Evolutionary conservation across 2,888 invertebrate species (phyloP).

Genomic region (Dasypogon diadema): DNA sequence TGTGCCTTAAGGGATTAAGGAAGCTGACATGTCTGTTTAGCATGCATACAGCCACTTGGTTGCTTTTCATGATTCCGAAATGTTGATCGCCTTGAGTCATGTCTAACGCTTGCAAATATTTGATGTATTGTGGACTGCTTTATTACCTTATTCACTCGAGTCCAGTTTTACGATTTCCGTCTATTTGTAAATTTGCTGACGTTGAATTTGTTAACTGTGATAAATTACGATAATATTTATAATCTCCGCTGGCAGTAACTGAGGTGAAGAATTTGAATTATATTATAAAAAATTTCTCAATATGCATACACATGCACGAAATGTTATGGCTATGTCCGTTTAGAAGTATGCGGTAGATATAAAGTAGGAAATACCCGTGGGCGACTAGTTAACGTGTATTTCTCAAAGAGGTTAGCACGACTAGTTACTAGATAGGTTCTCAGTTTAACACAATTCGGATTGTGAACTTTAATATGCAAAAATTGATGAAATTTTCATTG

Average conservation of each 20-base stretch:
- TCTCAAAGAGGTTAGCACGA: too few relatives aligned
- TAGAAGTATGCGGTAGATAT: too few relatives aligned
- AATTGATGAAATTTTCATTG: too few relatives aligned
- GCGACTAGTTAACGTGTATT: too few relatives aligned
- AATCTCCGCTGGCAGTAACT: not conserved
- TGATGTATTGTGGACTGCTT: constrained; percentile 21
- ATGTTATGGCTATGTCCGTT: too few relatives aligned
- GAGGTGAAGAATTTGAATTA: not conserved
- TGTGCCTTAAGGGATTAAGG: constrained; percentile 32
- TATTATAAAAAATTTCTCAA: not conserved
- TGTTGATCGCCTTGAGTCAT: constrained; percentile 30
- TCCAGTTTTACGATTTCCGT: constrained; percentile 39
- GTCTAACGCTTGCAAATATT: constrained; percentile 6
- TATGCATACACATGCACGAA: too few relatives aligned
- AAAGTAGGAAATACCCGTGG: too few relatives aligned
- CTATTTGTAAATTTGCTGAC: constrained; percentile 30
- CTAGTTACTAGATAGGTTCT: too few relatives aligned
- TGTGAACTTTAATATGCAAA: too few relatives aligned
- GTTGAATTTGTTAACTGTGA: constrained; percentile 41
- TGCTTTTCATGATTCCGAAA: constrained; percentile 19
- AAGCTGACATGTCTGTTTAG: not conserved
- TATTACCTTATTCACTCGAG: constrained; percentile 26
- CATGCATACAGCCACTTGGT: not conserved
- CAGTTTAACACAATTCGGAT: too few relatives aligned
- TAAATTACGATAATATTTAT: constrained; percentile 30